Conservation (phyloP, 2,888 invertebrate species). For the Elegia similella region DNA sequence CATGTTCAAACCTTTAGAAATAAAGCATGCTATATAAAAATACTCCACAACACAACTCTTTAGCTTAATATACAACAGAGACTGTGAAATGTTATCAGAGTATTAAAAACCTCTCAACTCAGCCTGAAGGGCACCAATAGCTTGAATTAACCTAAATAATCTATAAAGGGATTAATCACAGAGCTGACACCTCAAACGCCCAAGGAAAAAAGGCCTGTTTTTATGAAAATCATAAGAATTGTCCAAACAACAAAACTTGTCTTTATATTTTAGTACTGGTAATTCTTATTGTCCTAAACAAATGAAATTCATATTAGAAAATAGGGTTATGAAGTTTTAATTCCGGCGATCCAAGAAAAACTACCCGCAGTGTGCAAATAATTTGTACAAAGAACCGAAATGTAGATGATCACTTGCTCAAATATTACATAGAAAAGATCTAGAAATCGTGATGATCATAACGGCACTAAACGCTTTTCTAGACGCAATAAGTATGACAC, state of each 20-base stretch:
- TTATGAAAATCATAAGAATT: too few species aligned
- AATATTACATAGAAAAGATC: background rate
- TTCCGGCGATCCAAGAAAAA: background rate
- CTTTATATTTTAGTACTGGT: too few species aligned
- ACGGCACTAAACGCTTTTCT: slow-evolving; percentile 16
- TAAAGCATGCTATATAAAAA: background rate
- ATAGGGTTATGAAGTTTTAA: background rate
- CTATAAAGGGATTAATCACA: too few species aligned
- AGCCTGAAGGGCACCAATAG: too few species aligned
- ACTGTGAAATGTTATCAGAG: too few species aligned
- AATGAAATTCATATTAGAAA: too few species aligned
- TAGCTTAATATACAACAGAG: background rate
- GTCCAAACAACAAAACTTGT: too few species aligned
- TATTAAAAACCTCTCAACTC: too few species aligned
- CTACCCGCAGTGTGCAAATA: background rate
- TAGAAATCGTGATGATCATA: background rate
- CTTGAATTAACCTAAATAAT: too few species aligned
- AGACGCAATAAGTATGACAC: slow-evolving; percentile 14
- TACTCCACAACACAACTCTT: background rate
- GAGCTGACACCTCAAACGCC: too few species aligned
- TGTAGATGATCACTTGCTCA: background rate
- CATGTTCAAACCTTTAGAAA: slow-evolving; percentile 37
- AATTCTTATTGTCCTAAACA: too few species aligned
- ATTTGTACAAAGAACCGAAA: background rate
- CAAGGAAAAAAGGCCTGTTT: too few species aligned